These are phyloP conservation scores for Frankliniella fusca DNA, from an alignment of 2,888 invertebrate species.

Conservation along the genomic window DNA sequence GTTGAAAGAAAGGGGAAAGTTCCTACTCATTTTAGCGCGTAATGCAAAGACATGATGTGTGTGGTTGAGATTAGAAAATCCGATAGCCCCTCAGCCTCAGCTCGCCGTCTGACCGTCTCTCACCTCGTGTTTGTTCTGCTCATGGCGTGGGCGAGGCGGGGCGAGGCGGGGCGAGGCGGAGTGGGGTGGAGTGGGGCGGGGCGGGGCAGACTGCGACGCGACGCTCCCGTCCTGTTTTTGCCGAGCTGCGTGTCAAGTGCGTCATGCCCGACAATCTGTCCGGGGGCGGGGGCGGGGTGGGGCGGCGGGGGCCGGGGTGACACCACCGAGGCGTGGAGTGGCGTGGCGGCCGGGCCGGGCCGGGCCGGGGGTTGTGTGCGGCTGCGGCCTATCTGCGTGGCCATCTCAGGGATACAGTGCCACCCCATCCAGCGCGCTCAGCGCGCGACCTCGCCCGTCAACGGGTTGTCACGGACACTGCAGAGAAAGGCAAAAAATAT, in stretches of 20 bases:
- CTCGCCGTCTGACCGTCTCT: no score
- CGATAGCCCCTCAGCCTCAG: no score
- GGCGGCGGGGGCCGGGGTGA: neutral
- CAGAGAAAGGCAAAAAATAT: neutral
- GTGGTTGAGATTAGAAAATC: no score
- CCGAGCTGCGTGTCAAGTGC: neutral
- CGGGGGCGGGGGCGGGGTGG: neutral
- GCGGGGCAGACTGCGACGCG: neutral
- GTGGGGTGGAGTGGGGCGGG: neutral
- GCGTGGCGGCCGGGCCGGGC: neutral
- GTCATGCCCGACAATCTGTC: neutral
- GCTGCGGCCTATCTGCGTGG: neutral
- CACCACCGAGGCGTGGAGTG: neutral
- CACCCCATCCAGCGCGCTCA: neutral
- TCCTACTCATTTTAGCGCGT: no score
- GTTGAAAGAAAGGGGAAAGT: no score
- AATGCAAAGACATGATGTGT: no score
- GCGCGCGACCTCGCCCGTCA: neutral
- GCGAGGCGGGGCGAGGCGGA: neutral
- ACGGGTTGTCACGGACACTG: constrained; percentile 10
- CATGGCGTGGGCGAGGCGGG: neutral
- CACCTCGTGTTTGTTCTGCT: no score
- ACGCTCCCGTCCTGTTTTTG: neutral
- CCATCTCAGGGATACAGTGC: neutral
- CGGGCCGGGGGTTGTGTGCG: neutral